A percentile compares a stretch with the other conserved stretches of the same genome.
These are phyloP conservation scores for Phrynocephalus forsythii DNA, from an alignment of 2,797 vertebrate genomes.

Conservation along the genomic window DNA sequence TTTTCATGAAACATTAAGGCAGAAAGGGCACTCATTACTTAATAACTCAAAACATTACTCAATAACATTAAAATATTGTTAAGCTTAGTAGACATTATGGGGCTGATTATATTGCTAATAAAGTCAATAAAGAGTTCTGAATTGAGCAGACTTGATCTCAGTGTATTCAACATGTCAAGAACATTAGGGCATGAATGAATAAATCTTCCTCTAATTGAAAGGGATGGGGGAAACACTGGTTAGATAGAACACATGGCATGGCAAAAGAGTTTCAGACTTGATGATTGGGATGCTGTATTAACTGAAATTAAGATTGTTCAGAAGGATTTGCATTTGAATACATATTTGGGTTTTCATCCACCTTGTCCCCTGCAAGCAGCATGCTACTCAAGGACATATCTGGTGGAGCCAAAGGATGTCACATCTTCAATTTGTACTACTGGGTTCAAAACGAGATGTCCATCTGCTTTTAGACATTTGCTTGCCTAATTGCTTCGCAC, in stretches of 20 bases:
- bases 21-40: slow-evolving; percentile 61
- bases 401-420: neutral
- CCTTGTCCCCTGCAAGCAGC: too few relatives aligned
- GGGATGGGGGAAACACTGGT: neutral
- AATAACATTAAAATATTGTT: slow-evolving; percentile 53
- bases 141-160: slow-evolving; percentile 47
- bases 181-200: slow-evolving; percentile 12
- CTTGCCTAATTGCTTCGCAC: neutral
- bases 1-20: slow-evolving; percentile 52
- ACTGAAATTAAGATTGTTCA: slow-evolving; percentile 12
- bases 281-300: neutral
- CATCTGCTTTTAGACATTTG: neutral
- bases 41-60: slow-evolving; percentile 57
- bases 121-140: slow-evolving; percentile 55
- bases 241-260: neutral
- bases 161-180: slow-evolving; percentile 49
- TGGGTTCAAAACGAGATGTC: neutral
- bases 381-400: neutral
- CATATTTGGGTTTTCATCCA: neutral
- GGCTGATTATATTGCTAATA: slow-evolving; percentile 60
- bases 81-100: slow-evolving; percentile 55
- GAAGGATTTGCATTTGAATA: neutral
- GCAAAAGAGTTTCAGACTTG: neutral
- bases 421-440: neutral
- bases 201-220: slow-evolving; percentile 4